These are phyloP conservation scores for Eulemur mongoz DNA, from an alignment of 2,797 vertebrate genomes.

Conservation along the genomic window DNA sequence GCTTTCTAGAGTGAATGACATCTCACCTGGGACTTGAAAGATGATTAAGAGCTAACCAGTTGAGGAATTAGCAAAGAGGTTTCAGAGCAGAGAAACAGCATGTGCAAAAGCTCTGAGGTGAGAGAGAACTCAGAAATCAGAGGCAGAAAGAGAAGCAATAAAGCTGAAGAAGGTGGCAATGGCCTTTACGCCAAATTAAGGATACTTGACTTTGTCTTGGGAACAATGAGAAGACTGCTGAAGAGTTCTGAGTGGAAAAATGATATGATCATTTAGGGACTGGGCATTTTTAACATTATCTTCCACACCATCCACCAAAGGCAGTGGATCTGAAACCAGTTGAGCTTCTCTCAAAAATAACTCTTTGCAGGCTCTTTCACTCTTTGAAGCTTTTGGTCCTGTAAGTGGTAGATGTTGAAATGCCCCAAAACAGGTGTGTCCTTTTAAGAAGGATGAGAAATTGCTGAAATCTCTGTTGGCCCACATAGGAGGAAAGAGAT, in stretches of 20 bases:
- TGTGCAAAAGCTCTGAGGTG: neutral
- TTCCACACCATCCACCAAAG: neutral
- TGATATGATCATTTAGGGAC: neutral
- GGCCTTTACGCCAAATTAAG: neutral
- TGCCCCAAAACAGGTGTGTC: neutral
- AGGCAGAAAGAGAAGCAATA: neutral
- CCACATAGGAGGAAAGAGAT: neutral
- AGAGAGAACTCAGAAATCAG: neutral
- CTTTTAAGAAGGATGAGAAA: slow-evolving; percentile 20
- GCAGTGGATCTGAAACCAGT: neutral
- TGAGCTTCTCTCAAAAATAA: neutral
- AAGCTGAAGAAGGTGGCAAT: neutral
- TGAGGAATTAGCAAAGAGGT: neutral
- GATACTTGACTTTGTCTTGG: neutral
- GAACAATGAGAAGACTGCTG: neutral
- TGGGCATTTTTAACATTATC: neutral
- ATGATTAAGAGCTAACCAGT: neutral
- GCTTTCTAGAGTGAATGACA: neutral
- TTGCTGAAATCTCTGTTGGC: neutral
- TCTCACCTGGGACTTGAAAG: neutral
- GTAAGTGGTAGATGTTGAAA: neutral
- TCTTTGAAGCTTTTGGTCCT: neutral
- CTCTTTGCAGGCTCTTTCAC: neutral
- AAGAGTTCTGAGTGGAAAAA: slow-evolving; percentile 1
- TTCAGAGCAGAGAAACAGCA: neutral